Conservation (phyloP, 1,140 invertebrate genomes). For the Propsilocerus akamusi region DNA sequence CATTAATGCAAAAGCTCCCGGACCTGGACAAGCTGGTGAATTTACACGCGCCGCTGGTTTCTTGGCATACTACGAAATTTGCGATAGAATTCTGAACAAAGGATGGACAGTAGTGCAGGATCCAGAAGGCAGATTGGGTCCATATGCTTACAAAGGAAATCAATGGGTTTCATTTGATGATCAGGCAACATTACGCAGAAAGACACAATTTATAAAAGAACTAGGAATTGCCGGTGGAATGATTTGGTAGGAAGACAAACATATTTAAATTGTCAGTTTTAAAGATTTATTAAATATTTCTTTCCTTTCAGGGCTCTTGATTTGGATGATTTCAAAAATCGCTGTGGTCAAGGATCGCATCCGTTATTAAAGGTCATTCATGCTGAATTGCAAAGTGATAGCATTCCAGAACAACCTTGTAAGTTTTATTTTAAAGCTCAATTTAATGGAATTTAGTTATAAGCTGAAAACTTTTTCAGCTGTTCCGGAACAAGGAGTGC, state of each 20-base stretch:
- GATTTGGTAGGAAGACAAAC: no score
- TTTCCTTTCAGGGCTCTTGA: slow-evolving; percentile 65
- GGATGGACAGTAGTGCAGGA: slow-evolving; percentile 68
- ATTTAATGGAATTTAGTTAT: no score
- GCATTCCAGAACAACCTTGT: neutral
- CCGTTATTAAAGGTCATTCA: slow-evolving; percentile 53
- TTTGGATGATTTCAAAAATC: slow-evolving; percentile 64
- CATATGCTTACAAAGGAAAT: slow-evolving; percentile 65
- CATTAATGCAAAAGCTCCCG: slow-evolving; percentile 51
- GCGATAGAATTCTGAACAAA: slow-evolving; percentile 49
- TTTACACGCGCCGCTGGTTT: slow-evolving; percentile 70
- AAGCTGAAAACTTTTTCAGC: no score
- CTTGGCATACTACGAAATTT: slow-evolving; percentile 81
- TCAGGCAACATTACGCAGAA: slow-evolving; percentile 52
- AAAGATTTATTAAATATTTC: neutral
- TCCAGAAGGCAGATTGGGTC: slow-evolving; percentile 54
- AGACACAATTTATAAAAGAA: slow-evolving; percentile 53
- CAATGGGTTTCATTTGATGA: slow-evolving; percentile 87
- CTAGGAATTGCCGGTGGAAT: slow-evolving; percentile 57
- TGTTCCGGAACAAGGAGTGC: neutral
- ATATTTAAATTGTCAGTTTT: neutral
- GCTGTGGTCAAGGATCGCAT: slow-evolving; percentile 54
- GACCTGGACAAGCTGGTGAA: slow-evolving; percentile 56
- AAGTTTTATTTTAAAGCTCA: no score
- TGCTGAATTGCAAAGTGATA: slow-evolving; percentile 33